These are phyloP conservation scores for Ooceraea biroi DNA, from an alignment of 1,140 invertebrate species.

Conservation along the genomic window DNA sequence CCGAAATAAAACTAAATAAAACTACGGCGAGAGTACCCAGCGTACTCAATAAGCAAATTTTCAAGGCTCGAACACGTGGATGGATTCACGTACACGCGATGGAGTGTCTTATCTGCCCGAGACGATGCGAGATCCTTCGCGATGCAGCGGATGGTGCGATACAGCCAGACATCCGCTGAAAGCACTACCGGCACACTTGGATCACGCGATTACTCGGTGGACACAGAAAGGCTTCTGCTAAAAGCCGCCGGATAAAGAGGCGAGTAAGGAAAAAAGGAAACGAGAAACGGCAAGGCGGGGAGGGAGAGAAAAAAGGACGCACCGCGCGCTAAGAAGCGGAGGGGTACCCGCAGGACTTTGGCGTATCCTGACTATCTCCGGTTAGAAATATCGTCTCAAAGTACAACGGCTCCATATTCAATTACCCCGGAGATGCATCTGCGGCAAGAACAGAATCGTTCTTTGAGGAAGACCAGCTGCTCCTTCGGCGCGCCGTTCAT, in stretches of 20 bases:
- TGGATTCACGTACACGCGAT: too few relatives aligned
- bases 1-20: background rate
- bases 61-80: background rate
- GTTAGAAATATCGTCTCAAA: constrained; percentile 42
- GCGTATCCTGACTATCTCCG: constrained; percentile 35
- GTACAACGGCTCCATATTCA: constrained; percentile 26
- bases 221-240: constrained; percentile 83
- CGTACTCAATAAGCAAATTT: background rate
- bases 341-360: constrained; percentile 22
- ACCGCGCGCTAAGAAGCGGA: constrained; percentile 8
- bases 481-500: background rate
- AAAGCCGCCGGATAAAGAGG: constrained; percentile 73
- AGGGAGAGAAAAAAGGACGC: constrained; percentile 2
- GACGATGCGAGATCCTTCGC: constrained; percentile 29
- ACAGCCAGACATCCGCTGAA: constrained; percentile 60
- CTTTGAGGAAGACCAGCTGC: background rate
- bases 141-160: constrained; percentile 22
- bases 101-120: constrained; percentile 52
- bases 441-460: constrained; percentile 38
- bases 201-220: constrained; percentile 82
- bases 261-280: constrained; percentile 61
- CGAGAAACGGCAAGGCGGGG: constrained; percentile 17
- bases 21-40: background rate
- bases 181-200: constrained; percentile 72
- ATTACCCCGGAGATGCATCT: constrained; percentile 23